phyloP scores from a whole-genome alignment of 2,113 vertebrate species.

The Oncorhynchus clarkii region DNA sequence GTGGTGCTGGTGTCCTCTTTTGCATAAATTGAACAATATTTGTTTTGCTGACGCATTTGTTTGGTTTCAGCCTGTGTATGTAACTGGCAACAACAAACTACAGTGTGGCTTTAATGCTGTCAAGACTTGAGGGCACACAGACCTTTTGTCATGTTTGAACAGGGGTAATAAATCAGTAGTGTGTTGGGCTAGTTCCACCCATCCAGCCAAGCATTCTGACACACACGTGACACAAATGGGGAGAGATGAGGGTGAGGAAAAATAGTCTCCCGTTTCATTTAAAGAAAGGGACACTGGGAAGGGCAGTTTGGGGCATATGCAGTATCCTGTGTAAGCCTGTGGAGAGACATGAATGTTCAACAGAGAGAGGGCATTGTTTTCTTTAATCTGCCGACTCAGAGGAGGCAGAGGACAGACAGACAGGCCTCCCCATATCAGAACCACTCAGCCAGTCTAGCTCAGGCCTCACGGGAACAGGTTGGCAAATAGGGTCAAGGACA shows the following conservation, averaged over 20 bases:
- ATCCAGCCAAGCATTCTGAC: conserved; percentile 16
- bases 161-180: background rate
- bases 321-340: no score
- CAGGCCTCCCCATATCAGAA: background rate
- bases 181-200: conserved; percentile 21
- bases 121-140: background rate
- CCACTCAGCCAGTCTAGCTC: background rate
- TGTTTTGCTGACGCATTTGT: no score
- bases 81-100: no score
- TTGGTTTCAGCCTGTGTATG: no score
- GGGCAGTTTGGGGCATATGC: no score
- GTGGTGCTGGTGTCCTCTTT: no score
- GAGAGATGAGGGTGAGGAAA: conserved; percentile 5
- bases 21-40: no score
- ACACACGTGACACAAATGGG: conserved; percentile 18
- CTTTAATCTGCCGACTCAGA: background rate
- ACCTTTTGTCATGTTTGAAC: background rate
- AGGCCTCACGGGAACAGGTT: background rate
- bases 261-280: conserved; percentile 10
- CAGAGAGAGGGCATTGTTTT: background rate
- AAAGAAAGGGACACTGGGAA: no score
- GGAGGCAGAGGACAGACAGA: background rate
- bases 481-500: background rate
- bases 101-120: no score
- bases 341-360: no score